phyloP scores from a whole-genome alignment of 2,113 vertebrate species.

The Pelecanoides urinatrix region DNA sequence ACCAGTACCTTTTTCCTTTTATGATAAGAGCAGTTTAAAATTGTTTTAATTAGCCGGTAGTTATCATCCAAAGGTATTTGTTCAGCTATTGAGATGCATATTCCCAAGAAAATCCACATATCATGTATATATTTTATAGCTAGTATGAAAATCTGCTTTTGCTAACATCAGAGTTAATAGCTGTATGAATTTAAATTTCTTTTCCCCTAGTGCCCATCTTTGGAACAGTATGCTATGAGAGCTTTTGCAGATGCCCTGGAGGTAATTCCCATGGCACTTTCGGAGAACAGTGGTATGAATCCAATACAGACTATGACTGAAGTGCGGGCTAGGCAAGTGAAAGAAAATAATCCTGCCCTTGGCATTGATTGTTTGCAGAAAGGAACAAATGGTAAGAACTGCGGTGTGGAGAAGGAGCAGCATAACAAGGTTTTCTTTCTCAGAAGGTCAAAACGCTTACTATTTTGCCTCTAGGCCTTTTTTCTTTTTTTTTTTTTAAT shows the following conservation, averaged over 20 bases:
- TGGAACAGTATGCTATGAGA: slow-evolving; percentile 98
- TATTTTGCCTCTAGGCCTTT: not conserved
- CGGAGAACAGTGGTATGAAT: slow-evolving; percentile 94
- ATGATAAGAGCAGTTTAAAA: not conserved
- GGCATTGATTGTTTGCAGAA: slow-evolving; percentile 93
- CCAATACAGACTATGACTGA: slow-evolving; percentile 97
- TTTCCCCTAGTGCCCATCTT: slow-evolving; percentile 85
- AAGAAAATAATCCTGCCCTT: slow-evolving; percentile 86
- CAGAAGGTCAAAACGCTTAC: not conserved
- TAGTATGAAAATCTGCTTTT: not conserved
- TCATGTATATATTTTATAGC: not conserved
- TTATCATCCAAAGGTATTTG: accelerated
- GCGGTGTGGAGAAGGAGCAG: accelerated
- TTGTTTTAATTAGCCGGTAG: not conserved
- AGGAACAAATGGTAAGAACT: slow-evolving; percentile 87
- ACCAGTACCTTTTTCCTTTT: not conserved
- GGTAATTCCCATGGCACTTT: slow-evolving; percentile 92
- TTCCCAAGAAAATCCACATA: not conserved
- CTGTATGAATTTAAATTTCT: not conserved
- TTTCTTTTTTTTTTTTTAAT: not conserved
- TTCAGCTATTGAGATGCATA: not conserved
- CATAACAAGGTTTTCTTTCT: not conserved
- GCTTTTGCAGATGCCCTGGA: slow-evolving; percentile 94
- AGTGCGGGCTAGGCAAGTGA: slow-evolving; percentile 90
- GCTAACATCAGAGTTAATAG: not conserved